Conservation (phyloP, 2,797 vertebrate genomes). For the Ptychadena robeensis region DNA sequence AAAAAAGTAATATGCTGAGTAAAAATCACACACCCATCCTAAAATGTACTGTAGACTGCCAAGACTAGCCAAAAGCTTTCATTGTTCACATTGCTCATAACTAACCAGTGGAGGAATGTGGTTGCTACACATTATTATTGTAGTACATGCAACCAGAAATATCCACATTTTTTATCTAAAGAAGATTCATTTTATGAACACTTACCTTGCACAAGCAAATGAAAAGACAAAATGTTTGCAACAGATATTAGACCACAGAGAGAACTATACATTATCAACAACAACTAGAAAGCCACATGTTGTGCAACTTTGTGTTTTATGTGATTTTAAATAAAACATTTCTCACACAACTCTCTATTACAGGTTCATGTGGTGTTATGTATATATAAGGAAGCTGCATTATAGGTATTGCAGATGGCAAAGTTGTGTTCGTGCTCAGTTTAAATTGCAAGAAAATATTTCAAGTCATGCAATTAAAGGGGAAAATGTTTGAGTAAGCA, state of each 20-base stretch:
- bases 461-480: slow-evolving; percentile 73
- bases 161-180: not conserved
- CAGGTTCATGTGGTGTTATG: not conserved
- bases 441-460: slow-evolving; percentile 70
- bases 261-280: not conserved
- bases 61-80: too few species aligned
- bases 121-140: too few species aligned
- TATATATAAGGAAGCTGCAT: slow-evolving; percentile 24
- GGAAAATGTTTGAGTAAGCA: slow-evolving; percentile 73
- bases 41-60: too few species aligned
- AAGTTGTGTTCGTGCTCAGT: slow-evolving; percentile 67
- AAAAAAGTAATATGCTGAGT: too few species aligned
- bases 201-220: not conserved
- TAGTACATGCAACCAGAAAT: too few species aligned
- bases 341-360: slow-evolving; percentile 14
- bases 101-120: too few species aligned
- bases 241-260: not conserved
- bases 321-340: slow-evolving; percentile 26
- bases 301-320: slow-evolving; percentile 20
- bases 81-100: too few species aligned
- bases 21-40: too few species aligned
- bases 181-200: not conserved
- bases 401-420: slow-evolving; percentile 67
- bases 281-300: not conserved
- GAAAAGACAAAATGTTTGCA: not conserved